Evolutionary conservation across 1,140 invertebrate species (phyloP).

Genomic region (Hyles vespertilio): DNA sequence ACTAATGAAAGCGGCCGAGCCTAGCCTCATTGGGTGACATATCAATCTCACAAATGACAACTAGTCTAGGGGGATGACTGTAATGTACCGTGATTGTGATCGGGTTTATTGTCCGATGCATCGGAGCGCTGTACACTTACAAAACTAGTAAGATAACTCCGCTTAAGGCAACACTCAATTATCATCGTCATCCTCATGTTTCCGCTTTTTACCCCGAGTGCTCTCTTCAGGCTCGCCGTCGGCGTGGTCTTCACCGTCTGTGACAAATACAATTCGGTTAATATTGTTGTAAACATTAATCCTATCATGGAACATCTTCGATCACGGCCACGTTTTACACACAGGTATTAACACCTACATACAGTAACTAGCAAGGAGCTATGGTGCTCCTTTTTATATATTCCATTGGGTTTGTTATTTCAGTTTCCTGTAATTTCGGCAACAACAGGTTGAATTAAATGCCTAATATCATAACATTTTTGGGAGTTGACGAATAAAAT

Average conservation of each 20-base stretch:
- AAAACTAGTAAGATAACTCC: slow-evolving; percentile 66
- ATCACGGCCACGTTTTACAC: too few relatives aligned
- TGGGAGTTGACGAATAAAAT: too few relatives aligned
- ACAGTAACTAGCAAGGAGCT: too few relatives aligned
- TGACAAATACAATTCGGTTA: background rate
- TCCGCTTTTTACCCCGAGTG: slow-evolving; percentile 74
- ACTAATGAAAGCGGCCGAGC: slow-evolving; percentile 21
- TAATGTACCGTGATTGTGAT: slow-evolving; percentile 34
- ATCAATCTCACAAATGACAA: slow-evolving; percentile 53
- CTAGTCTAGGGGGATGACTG: slow-evolving; percentile 41
- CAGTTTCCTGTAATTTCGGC: too few relatives aligned
- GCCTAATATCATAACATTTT: too few relatives aligned
- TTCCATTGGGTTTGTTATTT: too few relatives aligned
- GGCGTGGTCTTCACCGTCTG: slow-evolving; percentile 52
- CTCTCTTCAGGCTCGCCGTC: slow-evolving; percentile 66
- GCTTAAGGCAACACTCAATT: slow-evolving; percentile 72
- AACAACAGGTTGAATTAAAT: too few relatives aligned
- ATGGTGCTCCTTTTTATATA: too few relatives aligned
- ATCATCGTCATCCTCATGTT: slow-evolving; percentile 72
- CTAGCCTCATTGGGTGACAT: slow-evolving; percentile 30
- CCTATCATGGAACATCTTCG: too few relatives aligned
- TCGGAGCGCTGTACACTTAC: slow-evolving; percentile 72
- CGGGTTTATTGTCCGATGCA: slow-evolving; percentile 69
- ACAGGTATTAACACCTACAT: too few relatives aligned
- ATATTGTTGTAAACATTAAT: background rate